These are phyloP conservation scores for Pristionchus exspectatus DNA, from an alignment of 2,888 invertebrate genomes.

Conservation along the genomic window DNA sequence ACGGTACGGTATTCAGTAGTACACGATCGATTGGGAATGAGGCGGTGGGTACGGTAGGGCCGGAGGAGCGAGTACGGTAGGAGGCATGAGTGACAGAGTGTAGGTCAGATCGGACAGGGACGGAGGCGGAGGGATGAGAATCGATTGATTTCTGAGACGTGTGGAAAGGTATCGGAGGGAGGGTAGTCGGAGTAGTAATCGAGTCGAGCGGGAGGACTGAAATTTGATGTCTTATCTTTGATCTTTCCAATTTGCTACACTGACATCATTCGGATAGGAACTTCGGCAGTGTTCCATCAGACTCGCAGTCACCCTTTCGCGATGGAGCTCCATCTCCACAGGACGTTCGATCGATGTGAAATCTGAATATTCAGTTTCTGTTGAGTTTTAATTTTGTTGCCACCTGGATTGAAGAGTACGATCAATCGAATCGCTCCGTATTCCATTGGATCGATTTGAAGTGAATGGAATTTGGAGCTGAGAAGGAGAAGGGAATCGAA, in stretches of 20 bases:
- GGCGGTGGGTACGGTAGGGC: not conserved
- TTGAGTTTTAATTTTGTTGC: not conserved
- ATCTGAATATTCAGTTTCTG: not conserved
- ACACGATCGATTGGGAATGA: not conserved
- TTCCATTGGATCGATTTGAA: slow-evolving; percentile 39
- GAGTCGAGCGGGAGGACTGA: slow-evolving; percentile 6
- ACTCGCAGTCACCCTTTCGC: not conserved
- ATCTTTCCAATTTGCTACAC: not conserved
- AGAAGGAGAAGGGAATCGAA: slow-evolving; percentile 5
- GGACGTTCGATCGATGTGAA: not conserved
- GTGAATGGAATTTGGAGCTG: not conserved
- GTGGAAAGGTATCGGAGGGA: slow-evolving; percentile 35
- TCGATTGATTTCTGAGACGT: not conserved
- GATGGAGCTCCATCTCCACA: not conserved
- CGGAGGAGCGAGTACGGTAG: not conserved
- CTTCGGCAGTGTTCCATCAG: not conserved
- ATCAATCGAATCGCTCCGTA: slow-evolving; percentile 48
- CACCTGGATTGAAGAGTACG: slow-evolving; percentile 48
- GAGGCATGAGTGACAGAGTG: not conserved
- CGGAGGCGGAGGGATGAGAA: slow-evolving; percentile 35
- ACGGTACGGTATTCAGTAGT: not conserved
- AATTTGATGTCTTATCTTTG: not conserved
- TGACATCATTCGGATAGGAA: slow-evolving; percentile 13
- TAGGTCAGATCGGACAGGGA: not conserved
- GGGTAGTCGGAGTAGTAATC: slow-evolving; percentile 7